A percentile compares a stretch with the other conserved stretches of the same genome.
Evolutionary conservation across 2,888 invertebrate genomes (phyloP).

Genomic region (Eurytoma adleriae): DNA sequence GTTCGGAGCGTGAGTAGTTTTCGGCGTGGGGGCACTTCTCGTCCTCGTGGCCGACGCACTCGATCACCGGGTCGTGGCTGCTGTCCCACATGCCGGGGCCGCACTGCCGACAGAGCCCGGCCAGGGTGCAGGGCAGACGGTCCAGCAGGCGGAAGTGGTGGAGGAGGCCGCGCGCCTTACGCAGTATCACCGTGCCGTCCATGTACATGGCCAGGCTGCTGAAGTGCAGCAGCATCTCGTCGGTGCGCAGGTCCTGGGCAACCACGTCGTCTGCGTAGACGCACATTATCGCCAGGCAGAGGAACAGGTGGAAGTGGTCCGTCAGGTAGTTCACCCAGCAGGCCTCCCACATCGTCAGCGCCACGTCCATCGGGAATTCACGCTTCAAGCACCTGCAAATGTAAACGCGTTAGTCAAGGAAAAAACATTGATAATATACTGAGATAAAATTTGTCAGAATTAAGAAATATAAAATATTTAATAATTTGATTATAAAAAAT

Average conservation of each 20-base stretch:
- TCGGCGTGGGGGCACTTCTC: constrained; percentile 76
- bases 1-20: constrained; percentile 62
- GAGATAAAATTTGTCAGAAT: no score
- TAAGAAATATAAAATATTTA: no score
- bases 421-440: no score
- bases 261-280: constrained; percentile 96
- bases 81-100: constrained; percentile 98
- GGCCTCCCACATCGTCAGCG: constrained; percentile 95
- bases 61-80: constrained; percentile 90
- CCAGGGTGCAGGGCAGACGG: constrained; percentile 92
- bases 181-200: constrained; percentile 93
- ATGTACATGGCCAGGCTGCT: constrained; percentile 98
- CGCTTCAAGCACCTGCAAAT: constrained; percentile 88
- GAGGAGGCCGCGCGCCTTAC: constrained; percentile 93
- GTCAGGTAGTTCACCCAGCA: constrained; percentile 98
- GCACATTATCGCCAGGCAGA: constrained; percentile 94
- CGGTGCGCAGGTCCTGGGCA: constrained; percentile 92
- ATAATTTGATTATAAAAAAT: no score
- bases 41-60: constrained; percentile 85
- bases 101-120: constrained; percentile 91
- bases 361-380: constrained; percentile 93
- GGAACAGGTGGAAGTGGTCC: constrained; percentile 96
- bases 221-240: constrained; percentile 96
- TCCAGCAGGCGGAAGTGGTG: constrained; percentile 93
- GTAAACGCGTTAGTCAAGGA: no score